phyloP scores from a whole-genome alignment of 1,140 invertebrate species.

The Phenacoccus solenopsis region DNA sequence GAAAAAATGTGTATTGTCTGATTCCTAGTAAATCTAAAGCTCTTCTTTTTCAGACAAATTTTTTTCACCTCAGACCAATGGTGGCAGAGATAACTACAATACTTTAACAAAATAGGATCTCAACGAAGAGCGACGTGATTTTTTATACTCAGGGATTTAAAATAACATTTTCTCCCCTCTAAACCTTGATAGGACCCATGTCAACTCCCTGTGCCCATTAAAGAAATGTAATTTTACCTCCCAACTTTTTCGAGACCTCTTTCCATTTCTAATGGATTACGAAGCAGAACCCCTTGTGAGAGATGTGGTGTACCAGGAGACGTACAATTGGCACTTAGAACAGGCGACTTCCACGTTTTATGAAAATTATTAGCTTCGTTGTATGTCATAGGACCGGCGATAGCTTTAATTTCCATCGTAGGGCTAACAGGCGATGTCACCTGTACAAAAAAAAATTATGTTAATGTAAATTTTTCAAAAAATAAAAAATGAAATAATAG shows the following conservation, averaged over 20 bases:
- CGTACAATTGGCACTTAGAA: slow-evolving; percentile 23
- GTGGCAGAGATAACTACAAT: no score
- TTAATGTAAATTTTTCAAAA: no score
- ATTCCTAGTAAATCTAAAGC: no score
- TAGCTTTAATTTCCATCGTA: slow-evolving; percentile 57
- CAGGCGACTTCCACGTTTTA: slow-evolving; percentile 51
- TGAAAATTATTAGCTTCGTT: slow-evolving; percentile 56
- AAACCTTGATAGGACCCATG: no score
- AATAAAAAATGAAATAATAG: background rate
- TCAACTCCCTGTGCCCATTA: no score
- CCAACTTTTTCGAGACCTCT: slow-evolving; percentile 76
- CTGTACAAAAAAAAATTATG: background rate
- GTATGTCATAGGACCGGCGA: slow-evolving; percentile 72
- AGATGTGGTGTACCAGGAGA: slow-evolving; percentile 26
- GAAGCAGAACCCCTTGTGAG: slow-evolving; percentile 26
- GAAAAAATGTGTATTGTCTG: no score
- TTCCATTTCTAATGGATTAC: slow-evolving; percentile 37
- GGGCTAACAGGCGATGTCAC: slow-evolving; percentile 39
- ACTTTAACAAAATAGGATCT: no score
- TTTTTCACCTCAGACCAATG: no score
- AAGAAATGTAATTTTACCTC: slow-evolving; percentile 39
- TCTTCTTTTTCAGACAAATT: no score
- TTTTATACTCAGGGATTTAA: no score
- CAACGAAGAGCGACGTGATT: no score
- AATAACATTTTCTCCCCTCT: no score